A percentile compares a stretch with the other conserved stretches of the same genome.
Conservation (phyloP, 2,888 invertebrate genomes). For the Pandemis corylana region DNA sequence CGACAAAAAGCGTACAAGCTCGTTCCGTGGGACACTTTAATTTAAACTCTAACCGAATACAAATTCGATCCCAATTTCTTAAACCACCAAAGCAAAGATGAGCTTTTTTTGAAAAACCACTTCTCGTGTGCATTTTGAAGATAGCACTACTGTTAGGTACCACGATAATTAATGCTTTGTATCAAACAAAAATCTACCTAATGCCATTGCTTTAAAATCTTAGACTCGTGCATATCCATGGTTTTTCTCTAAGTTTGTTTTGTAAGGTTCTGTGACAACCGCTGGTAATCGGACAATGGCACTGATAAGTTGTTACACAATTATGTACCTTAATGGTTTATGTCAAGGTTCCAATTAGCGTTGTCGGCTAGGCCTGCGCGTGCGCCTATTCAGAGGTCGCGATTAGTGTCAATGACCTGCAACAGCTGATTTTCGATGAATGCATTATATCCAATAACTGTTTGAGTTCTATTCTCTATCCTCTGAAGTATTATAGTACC, state of each 20-base stretch:
- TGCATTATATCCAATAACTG: not conserved
- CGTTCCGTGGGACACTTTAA: not conserved
- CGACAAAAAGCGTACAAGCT: not conserved
- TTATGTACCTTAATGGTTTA: not conserved
- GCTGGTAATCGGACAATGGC: constrained; percentile 5
- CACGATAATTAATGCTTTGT: not conserved
- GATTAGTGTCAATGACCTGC: constrained; percentile 16
- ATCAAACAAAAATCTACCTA: not conserved
- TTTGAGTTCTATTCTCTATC: not conserved
- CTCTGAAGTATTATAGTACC: no score
- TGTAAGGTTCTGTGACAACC: not conserved
- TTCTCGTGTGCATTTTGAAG: not conserved
- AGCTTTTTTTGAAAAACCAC: not conserved
- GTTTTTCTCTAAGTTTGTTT: constrained; percentile 1
- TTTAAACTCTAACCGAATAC: not conserved
- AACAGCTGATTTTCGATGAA: constrained; percentile 17
- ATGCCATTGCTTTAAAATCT: not conserved
- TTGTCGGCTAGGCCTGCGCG: not conserved
- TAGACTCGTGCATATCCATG: not conserved
- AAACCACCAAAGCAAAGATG: not conserved
- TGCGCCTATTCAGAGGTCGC: constrained; percentile 5
- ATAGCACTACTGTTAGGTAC: not conserved
- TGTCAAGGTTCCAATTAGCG: constrained; percentile 1
- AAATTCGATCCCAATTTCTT: not conserved
- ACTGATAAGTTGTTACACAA: constrained; percentile 5